These are phyloP conservation scores for Anoplius nigerrimus DNA, from an alignment of 2,888 invertebrate genomes.

Conservation along the genomic window DNA sequence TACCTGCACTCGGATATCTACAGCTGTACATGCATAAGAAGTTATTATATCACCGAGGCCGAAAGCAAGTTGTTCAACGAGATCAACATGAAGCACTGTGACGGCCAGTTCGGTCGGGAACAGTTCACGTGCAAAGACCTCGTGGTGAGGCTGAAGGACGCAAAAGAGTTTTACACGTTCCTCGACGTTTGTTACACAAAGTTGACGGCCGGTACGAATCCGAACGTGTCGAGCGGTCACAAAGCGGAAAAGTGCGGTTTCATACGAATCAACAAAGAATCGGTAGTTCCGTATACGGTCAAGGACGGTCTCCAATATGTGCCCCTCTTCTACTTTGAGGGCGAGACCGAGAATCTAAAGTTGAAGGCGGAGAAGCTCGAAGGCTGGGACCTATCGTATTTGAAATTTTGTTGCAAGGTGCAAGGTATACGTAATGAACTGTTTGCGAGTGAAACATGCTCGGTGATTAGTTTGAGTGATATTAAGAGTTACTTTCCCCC, in stretches of 20 bases:
- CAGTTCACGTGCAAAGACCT: conserved; percentile 92
- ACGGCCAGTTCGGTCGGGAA: conserved; percentile 91
- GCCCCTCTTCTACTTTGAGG: conserved; percentile 92
- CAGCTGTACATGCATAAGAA: conserved; percentile 92
- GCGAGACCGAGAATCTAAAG: conserved; percentile 93
- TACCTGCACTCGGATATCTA: conserved; percentile 93
- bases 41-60: conserved; percentile 93
- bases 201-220: conserved; percentile 82
- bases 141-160: conserved; percentile 91
- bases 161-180: conserved; percentile 92
- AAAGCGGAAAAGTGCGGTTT: conserved; percentile 89
- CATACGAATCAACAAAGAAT: conserved; percentile 93
- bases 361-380: conserved; percentile 90
- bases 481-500: conserved; percentile 94
- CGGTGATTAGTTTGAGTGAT: conserved; percentile 92
- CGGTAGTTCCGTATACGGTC: conserved; percentile 94
- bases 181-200: conserved; percentile 93
- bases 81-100: conserved; percentile 94
- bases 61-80: conserved; percentile 94
- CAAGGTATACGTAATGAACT: conserved; percentile 94
- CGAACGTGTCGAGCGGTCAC: conserved; percentile 75
- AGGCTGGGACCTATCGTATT: conserved; percentile 94
- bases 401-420: conserved; percentile 96
- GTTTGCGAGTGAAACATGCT: conserved; percentile 93
- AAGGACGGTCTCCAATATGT: conserved; percentile 90